These are phyloP conservation scores for Gymnogyps californianus DNA, from an alignment of 2,113 vertebrate species.

Conservation along the genomic window DNA sequence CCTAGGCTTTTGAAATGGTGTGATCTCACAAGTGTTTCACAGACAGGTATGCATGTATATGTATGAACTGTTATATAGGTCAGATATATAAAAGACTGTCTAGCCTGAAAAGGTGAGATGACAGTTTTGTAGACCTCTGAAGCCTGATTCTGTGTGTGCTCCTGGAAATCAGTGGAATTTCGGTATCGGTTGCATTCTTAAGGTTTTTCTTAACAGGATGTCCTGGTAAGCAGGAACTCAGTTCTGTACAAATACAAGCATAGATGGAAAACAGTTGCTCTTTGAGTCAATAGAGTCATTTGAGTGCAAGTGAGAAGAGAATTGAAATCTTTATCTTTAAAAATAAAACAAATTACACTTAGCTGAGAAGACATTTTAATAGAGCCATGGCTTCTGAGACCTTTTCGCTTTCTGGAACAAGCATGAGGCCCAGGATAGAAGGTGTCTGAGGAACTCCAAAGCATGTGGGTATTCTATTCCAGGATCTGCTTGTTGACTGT, in stretches of 20 bases:
- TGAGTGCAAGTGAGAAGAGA: not conserved
- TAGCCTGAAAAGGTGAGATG: not conserved
- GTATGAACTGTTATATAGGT: not conserved
- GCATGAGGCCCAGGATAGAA: not conserved
- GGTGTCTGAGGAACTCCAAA: not conserved
- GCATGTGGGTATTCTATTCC: not conserved
- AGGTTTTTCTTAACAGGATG: not conserved
- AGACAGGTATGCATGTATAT: not conserved
- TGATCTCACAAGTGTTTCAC: not conserved
- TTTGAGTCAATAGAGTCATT: not conserved
- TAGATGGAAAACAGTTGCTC: not conserved
- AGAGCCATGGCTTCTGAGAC: not conserved
- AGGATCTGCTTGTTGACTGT: not conserved
- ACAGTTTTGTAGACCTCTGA: not conserved
- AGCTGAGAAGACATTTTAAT: not conserved
- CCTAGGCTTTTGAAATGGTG: not conserved
- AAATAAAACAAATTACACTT: not conserved
- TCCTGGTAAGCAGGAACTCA: not conserved
- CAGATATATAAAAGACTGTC: not conserved
- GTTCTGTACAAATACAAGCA: not conserved
- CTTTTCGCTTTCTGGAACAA: not conserved
- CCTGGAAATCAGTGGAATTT: not conserved
- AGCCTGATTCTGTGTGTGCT: not conserved
- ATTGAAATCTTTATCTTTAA: not conserved
- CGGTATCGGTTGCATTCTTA: not conserved